Evolutionary conservation across 2,113 vertebrate genomes (phyloP).

Genomic region (Ellobius talpinus): DNA sequence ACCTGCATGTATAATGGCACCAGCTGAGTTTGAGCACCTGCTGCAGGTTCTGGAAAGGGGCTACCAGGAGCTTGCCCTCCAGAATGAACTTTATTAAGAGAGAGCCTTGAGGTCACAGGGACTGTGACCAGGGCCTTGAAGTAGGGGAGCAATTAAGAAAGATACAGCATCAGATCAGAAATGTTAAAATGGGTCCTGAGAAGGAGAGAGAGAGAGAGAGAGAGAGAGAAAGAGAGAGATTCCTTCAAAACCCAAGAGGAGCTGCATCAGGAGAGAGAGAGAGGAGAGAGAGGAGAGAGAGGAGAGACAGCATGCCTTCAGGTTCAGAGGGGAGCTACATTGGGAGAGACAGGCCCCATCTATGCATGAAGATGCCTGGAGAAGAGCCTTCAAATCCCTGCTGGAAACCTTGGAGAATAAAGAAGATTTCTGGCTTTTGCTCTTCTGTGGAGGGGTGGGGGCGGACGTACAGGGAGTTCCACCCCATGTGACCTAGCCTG

Average conservation of each 20-base stretch:
- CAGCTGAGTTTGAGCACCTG: background rate
- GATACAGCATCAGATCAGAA: no score
- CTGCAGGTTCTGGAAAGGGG: background rate
- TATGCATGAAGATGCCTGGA: background rate
- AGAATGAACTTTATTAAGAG: background rate
- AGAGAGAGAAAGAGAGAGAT: no score
- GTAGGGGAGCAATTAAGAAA: background rate
- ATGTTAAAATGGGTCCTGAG: background rate
- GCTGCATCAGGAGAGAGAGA: background rate
- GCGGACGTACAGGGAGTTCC: no score
- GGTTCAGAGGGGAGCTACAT: background rate
- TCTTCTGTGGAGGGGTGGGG: no score
- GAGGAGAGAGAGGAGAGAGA: no score
- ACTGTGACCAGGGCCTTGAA: background rate
- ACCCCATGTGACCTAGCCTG: background rate
- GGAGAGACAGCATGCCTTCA: background rate
- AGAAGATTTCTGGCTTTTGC: background rate
- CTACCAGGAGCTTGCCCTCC: background rate
- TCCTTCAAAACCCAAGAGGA: background rate
- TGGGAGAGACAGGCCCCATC: background rate
- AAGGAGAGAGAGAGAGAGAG: background rate
- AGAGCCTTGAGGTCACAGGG: no score
- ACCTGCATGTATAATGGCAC: background rate
- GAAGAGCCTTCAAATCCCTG: background rate
- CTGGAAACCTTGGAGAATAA: no score